These are phyloP conservation scores for Aphelinus certus DNA, from an alignment of 1,140 invertebrate genomes.

Conservation along the genomic window DNA sequence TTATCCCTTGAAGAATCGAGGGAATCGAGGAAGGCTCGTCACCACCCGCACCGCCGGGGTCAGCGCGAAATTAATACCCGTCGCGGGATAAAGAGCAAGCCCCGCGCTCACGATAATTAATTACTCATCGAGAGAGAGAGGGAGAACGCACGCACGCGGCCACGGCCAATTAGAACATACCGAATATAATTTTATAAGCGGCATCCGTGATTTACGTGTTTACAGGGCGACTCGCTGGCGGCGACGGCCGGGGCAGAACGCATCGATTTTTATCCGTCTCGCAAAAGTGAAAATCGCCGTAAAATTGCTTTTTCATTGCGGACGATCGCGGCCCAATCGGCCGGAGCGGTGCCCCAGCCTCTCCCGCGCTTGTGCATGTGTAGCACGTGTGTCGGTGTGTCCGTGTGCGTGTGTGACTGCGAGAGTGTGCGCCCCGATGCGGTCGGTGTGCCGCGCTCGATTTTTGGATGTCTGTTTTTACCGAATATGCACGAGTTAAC, in stretches of 20 bases:
- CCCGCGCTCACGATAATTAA: slow-evolving; percentile 19
- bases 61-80: slow-evolving; percentile 21
- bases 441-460: too few species aligned
- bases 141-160: neutral
- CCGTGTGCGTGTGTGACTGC: neutral
- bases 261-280: too few species aligned
- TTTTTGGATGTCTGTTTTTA: too few species aligned
- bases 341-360: neutral
- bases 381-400: neutral
- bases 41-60: neutral
- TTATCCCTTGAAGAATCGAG: neutral
- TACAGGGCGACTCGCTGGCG: slow-evolving; percentile 33
- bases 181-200: slow-evolving; percentile 36
- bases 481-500: too few species aligned
- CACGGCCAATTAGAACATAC: slow-evolving; percentile 34
- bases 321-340: slow-evolving; percentile 27
- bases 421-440: too few species aligned
- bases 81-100: slow-evolving; percentile 21
- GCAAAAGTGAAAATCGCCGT: slow-evolving; percentile 36
- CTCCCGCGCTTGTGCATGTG: slow-evolving; percentile 22
- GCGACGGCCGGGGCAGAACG: neutral
- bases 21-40: slow-evolving; percentile 5
- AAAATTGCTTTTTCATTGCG: slow-evolving; percentile 37
- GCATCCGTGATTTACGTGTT: slow-evolving; percentile 31
- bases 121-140: slow-evolving; percentile 15